Percentiles rank a stretch among this genome's conserved stretches.
phyloP scores from a whole-genome alignment of 1,140 invertebrate genomes.

The Agrypnia vestita region DNA sequence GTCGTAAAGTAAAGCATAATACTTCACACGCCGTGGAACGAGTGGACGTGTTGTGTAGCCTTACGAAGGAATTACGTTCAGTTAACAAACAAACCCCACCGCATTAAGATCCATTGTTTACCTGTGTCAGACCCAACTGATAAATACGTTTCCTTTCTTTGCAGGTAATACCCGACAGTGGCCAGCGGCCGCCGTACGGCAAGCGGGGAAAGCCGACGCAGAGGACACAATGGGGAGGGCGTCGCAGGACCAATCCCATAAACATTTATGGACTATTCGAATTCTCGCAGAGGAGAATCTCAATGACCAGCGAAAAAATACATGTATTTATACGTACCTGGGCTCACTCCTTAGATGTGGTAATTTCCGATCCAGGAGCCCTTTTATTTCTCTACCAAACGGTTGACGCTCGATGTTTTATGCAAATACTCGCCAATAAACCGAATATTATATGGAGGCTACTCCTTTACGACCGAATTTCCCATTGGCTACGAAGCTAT shows the following conservation, averaged over 20 bases:
- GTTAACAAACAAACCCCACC: not conserved
- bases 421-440: too few species aligned
- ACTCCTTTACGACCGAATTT: too few species aligned
- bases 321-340: too few species aligned
- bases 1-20: too few species aligned
- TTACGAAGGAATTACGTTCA: not conserved
- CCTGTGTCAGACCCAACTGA: not conserved
- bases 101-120: not conserved
- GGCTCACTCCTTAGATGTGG: too few species aligned
- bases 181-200: not conserved
- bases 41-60: too few species aligned
- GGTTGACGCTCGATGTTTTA: too few species aligned
- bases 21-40: too few species aligned
- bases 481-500: too few species aligned
- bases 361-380: too few species aligned
- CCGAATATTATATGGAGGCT: too few species aligned
- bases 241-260: constrained; percentile 14
- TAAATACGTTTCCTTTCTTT: constrained; percentile 10
- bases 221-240: constrained; percentile 17
- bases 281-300: constrained; percentile 12
- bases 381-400: too few species aligned
- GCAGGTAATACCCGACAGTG: not conserved
- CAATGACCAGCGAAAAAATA: constrained; percentile 4
- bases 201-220: not conserved
- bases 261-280: constrained; percentile 25